A percentile compares a stretch with the other conserved stretches of the same genome.
phyloP scores from a whole-genome alignment of 92 coral and sea anemone genomes.

The Paragorgia papillata region DNA sequence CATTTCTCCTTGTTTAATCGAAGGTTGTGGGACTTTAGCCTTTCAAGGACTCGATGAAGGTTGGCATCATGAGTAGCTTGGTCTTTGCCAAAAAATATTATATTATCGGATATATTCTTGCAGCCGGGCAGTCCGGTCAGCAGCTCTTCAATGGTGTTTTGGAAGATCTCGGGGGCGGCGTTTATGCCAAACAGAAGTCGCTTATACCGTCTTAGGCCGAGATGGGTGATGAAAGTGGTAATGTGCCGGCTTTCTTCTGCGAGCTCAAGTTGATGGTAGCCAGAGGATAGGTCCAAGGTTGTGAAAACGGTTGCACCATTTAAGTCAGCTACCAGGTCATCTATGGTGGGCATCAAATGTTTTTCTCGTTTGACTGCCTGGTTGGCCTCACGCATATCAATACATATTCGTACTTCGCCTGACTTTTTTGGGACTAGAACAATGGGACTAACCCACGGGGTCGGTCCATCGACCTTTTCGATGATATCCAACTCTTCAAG shows the following conservation, averaged over 20 bases:
- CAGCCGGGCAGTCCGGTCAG: slow-evolving; percentile 72
- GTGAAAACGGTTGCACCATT: slow-evolving; percentile 59
- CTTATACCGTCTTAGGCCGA: slow-evolving; percentile 60
- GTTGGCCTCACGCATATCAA: slow-evolving; percentile 76
- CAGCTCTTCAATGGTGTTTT: slow-evolving; percentile 61
- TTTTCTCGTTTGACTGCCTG: slow-evolving; percentile 58
- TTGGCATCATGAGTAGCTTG: not conserved
- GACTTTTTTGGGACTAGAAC: slow-evolving; percentile 65
- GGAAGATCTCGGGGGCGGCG: slow-evolving; percentile 73
- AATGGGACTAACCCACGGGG: slow-evolving; percentile 71
- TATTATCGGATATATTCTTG: slow-evolving; percentile 50
- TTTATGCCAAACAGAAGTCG: slow-evolving; percentile 72
- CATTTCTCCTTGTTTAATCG: slow-evolving; percentile 52
- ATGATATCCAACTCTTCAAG: slow-evolving; percentile 62
- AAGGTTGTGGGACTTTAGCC: not conserved
- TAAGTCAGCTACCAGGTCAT: slow-evolving; percentile 28
- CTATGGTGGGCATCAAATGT: slow-evolving; percentile 40
- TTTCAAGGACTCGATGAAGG: not conserved
- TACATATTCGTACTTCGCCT: slow-evolving; percentile 63
- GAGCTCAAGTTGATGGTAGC: slow-evolving; percentile 73
- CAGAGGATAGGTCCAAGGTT: slow-evolving; percentile 66
- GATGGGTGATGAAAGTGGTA: slow-evolving; percentile 67
- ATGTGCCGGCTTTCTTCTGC: slow-evolving; percentile 61
- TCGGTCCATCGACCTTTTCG: slow-evolving; percentile 64
- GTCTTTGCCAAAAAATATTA: not conserved